Evolutionary conservation across 1,140 invertebrate genomes (phyloP).

Genomic region (Pseudomyrmex flavicornis): DNA sequence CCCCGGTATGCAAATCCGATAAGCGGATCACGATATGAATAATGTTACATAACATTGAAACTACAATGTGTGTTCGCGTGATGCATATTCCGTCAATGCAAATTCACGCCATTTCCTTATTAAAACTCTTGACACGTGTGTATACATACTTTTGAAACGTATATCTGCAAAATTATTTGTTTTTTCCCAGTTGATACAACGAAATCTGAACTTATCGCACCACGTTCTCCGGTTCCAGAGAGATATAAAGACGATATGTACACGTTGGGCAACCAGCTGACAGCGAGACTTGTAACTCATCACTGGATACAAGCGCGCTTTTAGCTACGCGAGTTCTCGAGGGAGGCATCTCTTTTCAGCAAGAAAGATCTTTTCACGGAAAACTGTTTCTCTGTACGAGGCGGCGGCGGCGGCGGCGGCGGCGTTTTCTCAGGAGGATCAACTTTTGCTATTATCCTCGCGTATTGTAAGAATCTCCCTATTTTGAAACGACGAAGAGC

Average conservation of each 20-base stretch:
- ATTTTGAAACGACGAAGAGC: constrained; percentile 1
- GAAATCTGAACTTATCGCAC: not conserved
- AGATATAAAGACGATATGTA: not conserved
- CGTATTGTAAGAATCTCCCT: constrained; percentile 56
- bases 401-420: too few relatives aligned
- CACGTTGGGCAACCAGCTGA: not conserved
- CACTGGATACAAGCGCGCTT: not conserved
- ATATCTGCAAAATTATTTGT: not conserved
- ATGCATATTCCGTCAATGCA: too few relatives aligned
- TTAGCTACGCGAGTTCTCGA: constrained; percentile 6
- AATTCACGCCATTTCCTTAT: too few relatives aligned
- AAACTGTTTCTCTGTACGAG: constrained; percentile 8
- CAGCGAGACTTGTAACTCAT: not conserved
- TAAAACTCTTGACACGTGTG: too few relatives aligned
- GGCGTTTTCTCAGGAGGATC: constrained; percentile 70
- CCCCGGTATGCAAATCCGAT: not conserved
- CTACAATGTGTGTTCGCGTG: too few relatives aligned
- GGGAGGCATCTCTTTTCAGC: not conserved
- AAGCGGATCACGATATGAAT: constrained; percentile 1
- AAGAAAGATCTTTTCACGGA: constrained; percentile 57
- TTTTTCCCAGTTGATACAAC: too few relatives aligned
- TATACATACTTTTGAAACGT: too few relatives aligned
- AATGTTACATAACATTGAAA: constrained; percentile 12
- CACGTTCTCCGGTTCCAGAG: too few relatives aligned
- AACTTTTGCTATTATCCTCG: constrained; percentile 61